Percentiles rank a stretch among this genome's conserved stretches.
These are phyloP conservation scores for Corticium candelabrum DNA, from an alignment of 37 sponge, comb jelly and placozoan genomes.

Conservation along the genomic window DNA sequence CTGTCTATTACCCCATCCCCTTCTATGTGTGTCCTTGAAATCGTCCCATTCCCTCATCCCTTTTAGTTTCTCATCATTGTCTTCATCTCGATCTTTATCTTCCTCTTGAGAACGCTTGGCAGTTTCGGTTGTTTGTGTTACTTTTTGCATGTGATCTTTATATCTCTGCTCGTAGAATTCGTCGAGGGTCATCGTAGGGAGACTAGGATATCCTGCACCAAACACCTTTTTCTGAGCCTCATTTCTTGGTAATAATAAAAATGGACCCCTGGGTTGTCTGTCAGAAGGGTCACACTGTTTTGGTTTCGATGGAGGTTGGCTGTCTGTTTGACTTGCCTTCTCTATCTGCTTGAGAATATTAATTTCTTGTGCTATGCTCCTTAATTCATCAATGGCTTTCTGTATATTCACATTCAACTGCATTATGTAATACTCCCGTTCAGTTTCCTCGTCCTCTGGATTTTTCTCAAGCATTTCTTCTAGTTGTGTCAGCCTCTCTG, in stretches of 20 bases:
- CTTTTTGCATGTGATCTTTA: neutral
- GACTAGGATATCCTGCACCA: slow-evolving; percentile 97
- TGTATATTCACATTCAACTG: neutral
- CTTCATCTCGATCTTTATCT: neutral
- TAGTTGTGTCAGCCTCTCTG: neutral
- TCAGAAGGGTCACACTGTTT: neutral
- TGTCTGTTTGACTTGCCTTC: neutral
- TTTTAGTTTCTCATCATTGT: neutral
- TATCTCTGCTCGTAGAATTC: slow-evolving; percentile 76
- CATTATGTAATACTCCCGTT: neutral
- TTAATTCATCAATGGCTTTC: neutral
- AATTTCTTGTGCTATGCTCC: neutral
- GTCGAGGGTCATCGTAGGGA: slow-evolving; percentile 85
- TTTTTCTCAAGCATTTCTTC: neutral
- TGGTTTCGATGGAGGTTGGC: neutral
- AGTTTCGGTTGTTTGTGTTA: neutral
- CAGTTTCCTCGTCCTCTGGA: neutral
- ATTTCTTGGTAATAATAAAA: slow-evolving; percentile 11
- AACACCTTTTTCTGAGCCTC: slow-evolving; percentile 67
- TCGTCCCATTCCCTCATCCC: neutral
- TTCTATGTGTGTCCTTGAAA: neutral
- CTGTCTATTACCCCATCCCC: slow-evolving; percentile 1
- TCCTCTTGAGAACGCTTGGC: neutral
- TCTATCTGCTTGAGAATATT: neutral
- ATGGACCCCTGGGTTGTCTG: neutral